Evolutionary conservation across 1,140 invertebrate genomes (phyloP), one percentile per base, ranked within the genome.

Genomic region (Galendromus occidentalis): DNA sequence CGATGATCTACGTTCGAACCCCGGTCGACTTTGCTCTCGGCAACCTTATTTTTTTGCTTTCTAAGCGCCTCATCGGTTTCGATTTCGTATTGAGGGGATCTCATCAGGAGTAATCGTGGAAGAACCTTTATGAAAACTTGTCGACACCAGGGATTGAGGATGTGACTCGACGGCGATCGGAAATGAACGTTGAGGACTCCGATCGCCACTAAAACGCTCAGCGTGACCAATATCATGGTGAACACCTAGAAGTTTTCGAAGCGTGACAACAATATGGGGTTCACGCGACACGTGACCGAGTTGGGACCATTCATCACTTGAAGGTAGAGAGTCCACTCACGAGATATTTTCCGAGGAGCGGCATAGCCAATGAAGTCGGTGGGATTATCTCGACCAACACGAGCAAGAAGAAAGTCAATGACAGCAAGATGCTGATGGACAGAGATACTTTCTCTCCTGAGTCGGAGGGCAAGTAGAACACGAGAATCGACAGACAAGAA

Each of bases 161-260:
- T 85, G 78, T 98, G 94, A 20, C 94, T 98, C 14, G 96, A 91
- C 29, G 95, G 94, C 41, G 92, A 96, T 73, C 95, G 86, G 80
- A 97, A 98, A 79, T 98, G 97, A 66, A 99, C 87, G 78, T 98
- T 98, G 69, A 98, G 82, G 71, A 98, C 92, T 69, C 90, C 88
- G 72, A 98, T 97, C 70, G 95, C 98, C 67, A 96, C 88, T 67
- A 98, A 86, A 71, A 98, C 94, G 63, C 93, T 98, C 55, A 96
- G 80, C 41, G 94, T 98, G 69, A 98, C 94, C 71, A 99, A 82
- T 73, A 97, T 91, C 92, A 99, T 97, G 44, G 95, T 99, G 78
- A 99, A 99, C 25, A 98, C 51, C 51, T 59, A 9, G 33, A 39
- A 39, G n/a, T n/a, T n/a, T n/a, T n/a, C n/a, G n/a, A n/a, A n/a